Percentiles rank a stretch among this genome's conserved stretches.
phyloP scores from a whole-genome alignment of 2,888 invertebrate genomes.

The Hydropsyche betteni region DNA sequence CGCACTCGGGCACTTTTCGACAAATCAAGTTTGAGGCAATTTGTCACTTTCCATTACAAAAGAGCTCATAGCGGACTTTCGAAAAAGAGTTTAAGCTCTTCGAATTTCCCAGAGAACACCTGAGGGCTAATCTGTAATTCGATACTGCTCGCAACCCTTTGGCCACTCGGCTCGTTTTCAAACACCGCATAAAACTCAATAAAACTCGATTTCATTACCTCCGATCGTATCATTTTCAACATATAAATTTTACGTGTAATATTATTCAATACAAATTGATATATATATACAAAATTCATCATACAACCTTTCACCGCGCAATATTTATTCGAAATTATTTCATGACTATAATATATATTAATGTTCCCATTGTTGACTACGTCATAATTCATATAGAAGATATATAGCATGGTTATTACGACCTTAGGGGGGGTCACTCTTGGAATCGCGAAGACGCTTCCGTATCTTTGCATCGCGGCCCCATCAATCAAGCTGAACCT shows the following conservation, averaged over 20 bases:
- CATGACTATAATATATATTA: too few species aligned
- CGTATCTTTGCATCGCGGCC: not conserved
- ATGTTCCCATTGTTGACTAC: constrained; percentile 1
- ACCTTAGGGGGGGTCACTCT: not conserved
- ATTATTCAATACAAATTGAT: too few species aligned
- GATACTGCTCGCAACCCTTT: constrained; percentile 3
- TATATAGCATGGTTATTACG: constrained; percentile 1
- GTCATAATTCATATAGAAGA: not conserved
- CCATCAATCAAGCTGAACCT: constrained; percentile 18
- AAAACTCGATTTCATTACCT: too few species aligned
- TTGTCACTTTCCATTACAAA: constrained; percentile 32
- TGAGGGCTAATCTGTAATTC: constrained; percentile 24
- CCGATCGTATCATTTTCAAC: too few species aligned
- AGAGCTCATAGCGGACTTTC: constrained; percentile 17
- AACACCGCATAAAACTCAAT: too few species aligned
- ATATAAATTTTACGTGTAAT: too few species aligned
- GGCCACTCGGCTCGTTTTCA: too few species aligned
- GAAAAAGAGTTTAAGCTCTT: constrained; percentile 22
- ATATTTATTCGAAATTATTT: too few species aligned
- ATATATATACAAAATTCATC: too few species aligned
- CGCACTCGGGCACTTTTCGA: constrained; percentile 11
- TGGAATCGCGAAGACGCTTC: not conserved
- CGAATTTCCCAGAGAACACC: constrained; percentile 8
- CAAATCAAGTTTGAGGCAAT: constrained; percentile 25
- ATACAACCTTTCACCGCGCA: too few species aligned